Base-by-base conservation (phyloP, 2,797 vertebrate genomes). In the Hyperoplus lanceolatus region DNA sequence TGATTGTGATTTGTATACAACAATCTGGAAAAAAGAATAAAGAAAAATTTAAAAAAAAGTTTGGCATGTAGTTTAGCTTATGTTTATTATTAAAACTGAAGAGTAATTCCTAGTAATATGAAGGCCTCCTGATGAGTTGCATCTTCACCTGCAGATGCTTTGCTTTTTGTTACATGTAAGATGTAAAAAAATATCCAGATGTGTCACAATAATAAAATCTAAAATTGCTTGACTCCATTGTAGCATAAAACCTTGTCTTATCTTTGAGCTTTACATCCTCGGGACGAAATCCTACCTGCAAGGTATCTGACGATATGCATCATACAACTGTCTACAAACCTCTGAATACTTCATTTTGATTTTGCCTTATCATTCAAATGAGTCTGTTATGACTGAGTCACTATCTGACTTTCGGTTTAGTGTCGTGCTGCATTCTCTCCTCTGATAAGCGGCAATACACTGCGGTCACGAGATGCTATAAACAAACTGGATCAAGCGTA, bases 381-480 rank as follows among this genome's bases (percentile, higher is more conserved):
- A 66, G 8, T n/a, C 13, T 16, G 29, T 64, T 55, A 36, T 6
- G 42, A 51, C 62, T 5, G 18, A 71, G 21, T 42, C 18, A 51
- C 46, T 48, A 6, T 65, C 42, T 48, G 0, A 73, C 48, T 77
- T 70, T 81, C 21, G 2, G 6, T 73, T 38, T 66, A 29, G 10
- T 7, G 42, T 46, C 43, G 10, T 7, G 38, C 21, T 15, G 61
- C 15, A 48, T 5, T 62, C 18, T 54, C 45, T 72, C 48, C 50
- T 62, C 56, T 80, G 80, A 85, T 74, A 75, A 72, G 53, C 14
- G 45, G 59, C 54, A 38, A 7, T 10, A 10, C n/a, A 55, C 42
- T 15, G 58, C 7, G 11, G 78, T 83, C 85, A 87, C 60, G 5
- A 72, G 75, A 80, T 4, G 13, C 29, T 21, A 54, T 59, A 64